These are phyloP conservation scores for Menura novaehollandiae DNA, from an alignment of 2,113 vertebrate genomes.

Conservation along the genomic window DNA sequence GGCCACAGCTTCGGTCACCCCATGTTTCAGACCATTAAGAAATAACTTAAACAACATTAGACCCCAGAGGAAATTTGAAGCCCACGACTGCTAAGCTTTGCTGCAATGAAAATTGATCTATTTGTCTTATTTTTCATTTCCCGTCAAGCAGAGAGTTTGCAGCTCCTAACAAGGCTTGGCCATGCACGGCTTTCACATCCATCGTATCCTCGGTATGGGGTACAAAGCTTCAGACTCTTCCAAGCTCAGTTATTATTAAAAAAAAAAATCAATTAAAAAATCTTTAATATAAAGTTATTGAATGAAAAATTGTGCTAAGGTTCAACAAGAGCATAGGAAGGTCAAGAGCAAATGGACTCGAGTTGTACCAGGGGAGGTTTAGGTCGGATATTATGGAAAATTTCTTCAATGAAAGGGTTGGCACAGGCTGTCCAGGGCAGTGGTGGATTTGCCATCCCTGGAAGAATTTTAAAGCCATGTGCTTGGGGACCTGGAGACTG, in stretches of 20 bases:
- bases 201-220: fast-evolving
- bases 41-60: slow-evolving; percentile 52
- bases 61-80: slow-evolving; percentile 49
- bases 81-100: neutral
- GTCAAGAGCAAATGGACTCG: neutral
- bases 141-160: neutral
- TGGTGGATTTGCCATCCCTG: neutral
- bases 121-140: slow-evolving; percentile 29
- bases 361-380: neutral
- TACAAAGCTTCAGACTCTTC: neutral
- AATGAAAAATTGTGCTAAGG: neutral
- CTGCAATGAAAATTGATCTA: slow-evolving; percentile 55
- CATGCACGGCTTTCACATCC: neutral
- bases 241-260: neutral
- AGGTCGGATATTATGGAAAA: neutral
- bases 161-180: slow-evolving; percentile 24
- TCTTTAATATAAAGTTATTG: neutral
- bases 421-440: neutral
- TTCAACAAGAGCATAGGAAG: neutral
- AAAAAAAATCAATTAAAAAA: neutral
- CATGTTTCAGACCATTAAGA: slow-evolving; percentile 34
- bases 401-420: neutral
- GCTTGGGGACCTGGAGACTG: neutral
- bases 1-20: neutral
- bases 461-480: neutral